Evolutionary conservation across 2,113 vertebrate species (phyloP), one percentile per base, ranked within the genome.

Genomic region (Planiliza haematocheilus): DNA sequence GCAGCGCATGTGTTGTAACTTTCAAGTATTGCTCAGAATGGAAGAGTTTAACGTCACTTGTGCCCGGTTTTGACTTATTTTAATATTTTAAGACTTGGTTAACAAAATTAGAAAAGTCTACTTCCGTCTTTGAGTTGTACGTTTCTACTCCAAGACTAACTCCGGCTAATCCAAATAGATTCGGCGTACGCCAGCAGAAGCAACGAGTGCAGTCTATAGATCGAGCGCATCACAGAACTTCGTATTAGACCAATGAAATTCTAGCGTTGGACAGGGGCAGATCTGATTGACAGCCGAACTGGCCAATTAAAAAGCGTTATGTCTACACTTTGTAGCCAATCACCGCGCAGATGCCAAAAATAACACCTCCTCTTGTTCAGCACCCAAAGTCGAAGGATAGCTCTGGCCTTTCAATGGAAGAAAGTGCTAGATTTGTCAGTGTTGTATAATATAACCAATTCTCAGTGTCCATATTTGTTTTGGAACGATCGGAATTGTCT

Each of bases 341-440:
- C 91, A 75, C 2, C 18, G 20, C 9, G 37, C 79, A 74, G 73
- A 57, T 86, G 73, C 87, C 83, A 78, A 83, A 89, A 91, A 86
- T 86, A 88, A 86, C 76, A 89, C 94, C 93, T 88, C 91, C 93
- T 90, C 91, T 93, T 87, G 81, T 89, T 87, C 91, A 92, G 92
- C 92, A 94, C 93, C 92, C 90, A 91, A 91, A 94, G 92, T 92
- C 84, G 92, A 92, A 90, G 91, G 92, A 93, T 88, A 93, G 91
- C 93, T 91, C 84, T 92, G 92, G 91, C 87, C 91, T 92, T 85
- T 91, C 88, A 91, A 93, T 93, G 87, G 92, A 91, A 81, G 90
- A 92, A 92, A 92, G 91, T 91, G 83, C 89, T 86, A 85, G 89
- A 92, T 91, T 86, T 87, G 83, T 71, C 67, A 74, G 77, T 88